A percentile compares a stretch with the other conserved stretches of the same genome.
Evolutionary conservation across 2,113 vertebrate species (phyloP).

Genomic region (Tragelaphus scriptus): DNA sequence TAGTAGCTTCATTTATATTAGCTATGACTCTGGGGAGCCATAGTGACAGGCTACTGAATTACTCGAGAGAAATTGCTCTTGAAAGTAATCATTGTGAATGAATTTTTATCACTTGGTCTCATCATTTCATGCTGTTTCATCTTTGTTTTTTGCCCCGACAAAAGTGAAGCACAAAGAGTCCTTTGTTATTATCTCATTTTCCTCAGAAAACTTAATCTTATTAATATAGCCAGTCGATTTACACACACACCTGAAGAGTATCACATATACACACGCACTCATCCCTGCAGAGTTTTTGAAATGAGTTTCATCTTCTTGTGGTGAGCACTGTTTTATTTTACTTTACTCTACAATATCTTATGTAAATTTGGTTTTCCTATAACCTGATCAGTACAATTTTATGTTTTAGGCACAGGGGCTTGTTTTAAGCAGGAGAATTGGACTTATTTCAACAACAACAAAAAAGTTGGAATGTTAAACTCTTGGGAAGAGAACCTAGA

Average conservation of each 20-base stretch:
- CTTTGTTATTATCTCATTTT: conserved; percentile 59
- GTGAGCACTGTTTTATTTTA: conserved; percentile 19
- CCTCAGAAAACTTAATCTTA: conserved; percentile 46
- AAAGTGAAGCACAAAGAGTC: conserved; percentile 29
- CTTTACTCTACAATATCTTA: background rate
- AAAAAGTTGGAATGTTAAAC: background rate
- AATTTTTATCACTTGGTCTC: conserved; percentile 62
- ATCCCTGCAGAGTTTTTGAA: background rate
- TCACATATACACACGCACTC: background rate
- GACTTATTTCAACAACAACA: conserved; percentile 5
- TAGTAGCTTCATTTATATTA: conserved; percentile 47
- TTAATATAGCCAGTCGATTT: conserved; percentile 17
- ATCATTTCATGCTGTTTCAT: conserved; percentile 60
- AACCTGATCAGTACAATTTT: background rate
- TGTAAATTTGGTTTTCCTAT: conserved; percentile 22
- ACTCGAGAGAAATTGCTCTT: conserved; percentile 46
- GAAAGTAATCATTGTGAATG: conserved; percentile 58
- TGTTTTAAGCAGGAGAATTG: background rate
- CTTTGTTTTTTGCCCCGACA: conserved; percentile 19
- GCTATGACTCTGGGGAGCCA: background rate
- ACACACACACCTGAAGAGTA: background rate
- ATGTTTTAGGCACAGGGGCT: background rate
- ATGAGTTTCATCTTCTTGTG: background rate
- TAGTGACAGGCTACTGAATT: conserved; percentile 46
- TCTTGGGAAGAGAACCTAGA: background rate